Evolutionary conservation across 30 jellyfish, hydroid and myxozoan genomes (phyloP).

Genomic region (Aurelia aurita): DNA sequence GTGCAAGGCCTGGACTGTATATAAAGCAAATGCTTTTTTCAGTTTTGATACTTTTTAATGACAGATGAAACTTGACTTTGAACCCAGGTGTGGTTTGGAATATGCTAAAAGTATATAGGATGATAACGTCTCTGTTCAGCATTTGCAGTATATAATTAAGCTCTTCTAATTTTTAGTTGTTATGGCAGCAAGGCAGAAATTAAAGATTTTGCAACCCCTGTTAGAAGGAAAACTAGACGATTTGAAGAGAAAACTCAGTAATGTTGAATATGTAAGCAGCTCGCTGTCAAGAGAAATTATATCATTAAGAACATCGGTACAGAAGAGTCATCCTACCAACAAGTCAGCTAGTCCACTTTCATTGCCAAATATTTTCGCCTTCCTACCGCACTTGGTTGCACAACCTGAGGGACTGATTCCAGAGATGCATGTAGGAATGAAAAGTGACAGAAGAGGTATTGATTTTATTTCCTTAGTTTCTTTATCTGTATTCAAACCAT

Average conservation of each 20-base stretch:
- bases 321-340: constrained; percentile 63
- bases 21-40: no score
- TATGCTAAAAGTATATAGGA: no score
- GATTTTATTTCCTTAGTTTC: not conserved
- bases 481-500: not conserved
- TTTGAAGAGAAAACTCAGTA: constrained; percentile 62
- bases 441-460: constrained; percentile 58
- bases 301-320: constrained; percentile 65
- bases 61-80: no score
- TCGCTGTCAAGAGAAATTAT: constrained; percentile 81
- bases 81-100: no score
- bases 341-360: constrained; percentile 65
- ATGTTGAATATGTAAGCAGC: constrained; percentile 76
- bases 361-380: constrained; percentile 83
- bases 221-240: constrained; percentile 64
- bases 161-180: constrained; percentile 7
- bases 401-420: constrained; percentile 93
- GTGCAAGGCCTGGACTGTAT: no score
- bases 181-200: constrained; percentile 3
- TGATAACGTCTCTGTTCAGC: no score
- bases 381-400: constrained; percentile 88
- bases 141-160: no score
- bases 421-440: constrained; percentile 52
- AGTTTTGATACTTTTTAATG: no score
- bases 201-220: constrained; percentile 57